Evolutionary conservation across 1,140 invertebrate species (phyloP).

Genomic region (Sycobia sp.): DNA sequence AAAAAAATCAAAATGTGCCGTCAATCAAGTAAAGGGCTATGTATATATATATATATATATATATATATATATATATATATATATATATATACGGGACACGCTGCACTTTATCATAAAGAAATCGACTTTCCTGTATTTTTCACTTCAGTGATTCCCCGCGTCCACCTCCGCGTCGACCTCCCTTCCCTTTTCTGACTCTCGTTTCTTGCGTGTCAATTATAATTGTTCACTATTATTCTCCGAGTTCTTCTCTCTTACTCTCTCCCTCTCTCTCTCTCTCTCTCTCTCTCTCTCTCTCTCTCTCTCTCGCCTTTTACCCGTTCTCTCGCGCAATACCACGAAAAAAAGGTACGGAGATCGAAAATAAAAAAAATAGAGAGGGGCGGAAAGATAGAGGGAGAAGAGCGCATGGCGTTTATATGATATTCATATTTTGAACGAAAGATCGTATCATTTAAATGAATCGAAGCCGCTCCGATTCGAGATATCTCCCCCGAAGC

Average conservation of each 20-base stretch:
- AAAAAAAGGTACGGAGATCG: too few relatives aligned
- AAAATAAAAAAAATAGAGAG: too few relatives aligned
- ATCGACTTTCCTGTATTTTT: too few relatives aligned
- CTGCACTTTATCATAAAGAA: too few relatives aligned
- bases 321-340: too few relatives aligned
- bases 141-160: too few relatives aligned
- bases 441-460: constrained; percentile 32
- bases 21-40: constrained; percentile 13
- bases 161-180: too few relatives aligned
- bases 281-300: background rate
- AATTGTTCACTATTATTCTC: constrained; percentile 23
- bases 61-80: too few relatives aligned
- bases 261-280: background rate
- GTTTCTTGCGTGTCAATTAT: constrained; percentile 33
- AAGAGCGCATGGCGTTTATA: background rate
- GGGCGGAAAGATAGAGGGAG: too few relatives aligned
- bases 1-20: constrained; percentile 27
- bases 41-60: constrained; percentile 9
- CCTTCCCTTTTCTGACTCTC: too few relatives aligned
- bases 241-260: background rate
- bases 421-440: constrained; percentile 30
- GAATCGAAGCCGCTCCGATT: constrained; percentile 43
- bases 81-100: too few relatives aligned
- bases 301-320: too few relatives aligned
- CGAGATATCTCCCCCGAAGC: constrained; percentile 45